Percentiles rank a stretch among this genome's conserved stretches.
Conservation (phyloP, 2,113 vertebrate genomes). For the Microtus montanus region DNA sequence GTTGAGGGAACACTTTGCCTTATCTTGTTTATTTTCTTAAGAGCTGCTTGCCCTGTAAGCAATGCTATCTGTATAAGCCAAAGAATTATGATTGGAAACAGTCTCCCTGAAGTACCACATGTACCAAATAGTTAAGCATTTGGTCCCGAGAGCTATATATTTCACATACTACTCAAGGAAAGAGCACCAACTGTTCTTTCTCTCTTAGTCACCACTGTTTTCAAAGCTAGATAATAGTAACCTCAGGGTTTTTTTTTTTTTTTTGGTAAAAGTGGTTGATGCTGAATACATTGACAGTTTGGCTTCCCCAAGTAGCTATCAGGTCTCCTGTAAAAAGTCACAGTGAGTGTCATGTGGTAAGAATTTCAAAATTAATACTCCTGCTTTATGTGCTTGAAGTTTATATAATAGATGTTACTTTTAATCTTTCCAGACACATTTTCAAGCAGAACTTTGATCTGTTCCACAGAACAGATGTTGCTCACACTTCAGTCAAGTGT, state of each 20-base stretch:
- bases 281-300: neutral
- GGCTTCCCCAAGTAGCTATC: neutral
- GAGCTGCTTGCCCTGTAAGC: slow-evolving; percentile 18
- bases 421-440: neutral
- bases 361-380: slow-evolving; percentile 12
- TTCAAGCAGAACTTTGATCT: neutral
- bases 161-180: neutral
- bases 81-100: slow-evolving; percentile 13
- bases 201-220: neutral
- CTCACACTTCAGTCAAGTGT: neutral
- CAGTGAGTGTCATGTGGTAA: neutral
- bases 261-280: neutral
- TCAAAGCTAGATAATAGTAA: neutral
- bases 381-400: neutral
- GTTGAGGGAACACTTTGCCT: neutral
- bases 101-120: neutral
- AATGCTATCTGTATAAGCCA: slow-evolving; percentile 15
- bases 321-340: neutral
- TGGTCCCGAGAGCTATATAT: neutral
- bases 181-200: neutral
- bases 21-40: slow-evolving; percentile 18
- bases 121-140: slow-evolving; percentile 21
- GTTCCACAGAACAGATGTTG: neutral
- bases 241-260: neutral
- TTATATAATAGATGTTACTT: neutral